Base-by-base conservation (phyloP, 2,113 vertebrate genomes). In the Panurus biarmicus region DNA sequence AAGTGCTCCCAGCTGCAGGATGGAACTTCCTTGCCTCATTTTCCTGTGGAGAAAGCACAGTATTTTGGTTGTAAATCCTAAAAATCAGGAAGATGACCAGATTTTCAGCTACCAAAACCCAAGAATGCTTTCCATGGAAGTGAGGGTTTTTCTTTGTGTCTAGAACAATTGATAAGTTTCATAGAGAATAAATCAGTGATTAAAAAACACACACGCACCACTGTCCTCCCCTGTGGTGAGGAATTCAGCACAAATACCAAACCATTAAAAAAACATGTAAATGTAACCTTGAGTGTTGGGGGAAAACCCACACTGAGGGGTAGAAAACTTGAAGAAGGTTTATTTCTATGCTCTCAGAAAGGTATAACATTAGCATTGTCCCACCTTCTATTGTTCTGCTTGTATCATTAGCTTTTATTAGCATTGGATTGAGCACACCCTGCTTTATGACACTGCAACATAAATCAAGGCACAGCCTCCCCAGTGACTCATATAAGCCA, bases 381-480 rank as follows among this genome's bases (percentile, higher is more conserved):
- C 87, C 91, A 85, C 75, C 79, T 93, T 93, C 66, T 89, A 93
- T 80, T 93, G 94, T 78, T 96, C 94, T 93, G 70, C 84, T 89
- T 82, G 81, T 96, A 66, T 94, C 95, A 95, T 96, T 96, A 93
- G 90, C 85, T 97, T 96, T 96, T 97, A 97, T 95, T 95, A 95
- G 91, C 69, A 47, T 15, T 94, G 69, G 86, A 94, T 93, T 71
- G 72, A 93, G 95, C 92, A 65, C 89, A 62, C 48, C 50, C 76
- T 76, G 53, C 50, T 95, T 96, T 93, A 96, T 92, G 94, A 89
- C 84, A 89, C 88, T 64, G 78, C 67, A 84, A 76, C 80, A 70
- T 87, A 95, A 95, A 94, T 95, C 95, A 97, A 66, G 69, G 88
- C 60, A 48, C 45, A 83, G 51, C 75, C 91, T 96, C 96, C 95